Evolutionary conservation across 2,113 vertebrate species (phyloP), one percentile per base, ranked within the genome.

Genomic region (Nothobranchius furzeri): DNA sequence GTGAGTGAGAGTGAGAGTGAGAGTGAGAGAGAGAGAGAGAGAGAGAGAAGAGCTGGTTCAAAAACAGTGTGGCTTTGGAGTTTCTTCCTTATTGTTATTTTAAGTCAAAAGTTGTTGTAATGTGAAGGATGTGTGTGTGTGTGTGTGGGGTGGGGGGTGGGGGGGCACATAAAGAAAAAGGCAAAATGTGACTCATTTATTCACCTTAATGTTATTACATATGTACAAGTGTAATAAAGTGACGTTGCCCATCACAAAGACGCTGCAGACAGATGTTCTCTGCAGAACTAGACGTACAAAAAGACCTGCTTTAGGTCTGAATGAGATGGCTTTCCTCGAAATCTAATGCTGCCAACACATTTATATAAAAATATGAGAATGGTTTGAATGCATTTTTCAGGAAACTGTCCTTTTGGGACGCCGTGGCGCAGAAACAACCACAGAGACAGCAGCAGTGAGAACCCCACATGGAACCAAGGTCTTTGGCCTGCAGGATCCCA

Each of bases 151-250:
- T n/a, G 25, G 25, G 25, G 2, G 25, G 2, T 40, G 1, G 37
- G 3, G 5, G 7, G 1, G 37, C 12, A 58, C 4, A 15, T 11
- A 68, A 3, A 3, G 42, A 57, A 88, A 89, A 89, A 90, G 78
- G 74, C 74, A 84, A 81, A 60, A 79, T 69, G 65, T 17, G 62
- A 75, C 70, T 49, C 12, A 66, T 90, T 90, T 88, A 90, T 91
- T 90, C 48, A 80, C 64, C 64, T 62, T 30, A 43, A 58, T 70
- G 61, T 61, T 59, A 68, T 75, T 37, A 82, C 53, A 46, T 87
- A 87, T 83, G 37, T 89, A 88, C 81, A 90, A 68, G 57, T 36
- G 65, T 83, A 75, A 78, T 84, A 76, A 85, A 64, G 49, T 37
- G 49, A 30, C 7, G 45, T 24, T 68, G 11, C 67, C 69, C 42